Base-by-base conservation (phyloP, 1,140 invertebrate species). In the Caenorhabditis brenneri region DNA sequence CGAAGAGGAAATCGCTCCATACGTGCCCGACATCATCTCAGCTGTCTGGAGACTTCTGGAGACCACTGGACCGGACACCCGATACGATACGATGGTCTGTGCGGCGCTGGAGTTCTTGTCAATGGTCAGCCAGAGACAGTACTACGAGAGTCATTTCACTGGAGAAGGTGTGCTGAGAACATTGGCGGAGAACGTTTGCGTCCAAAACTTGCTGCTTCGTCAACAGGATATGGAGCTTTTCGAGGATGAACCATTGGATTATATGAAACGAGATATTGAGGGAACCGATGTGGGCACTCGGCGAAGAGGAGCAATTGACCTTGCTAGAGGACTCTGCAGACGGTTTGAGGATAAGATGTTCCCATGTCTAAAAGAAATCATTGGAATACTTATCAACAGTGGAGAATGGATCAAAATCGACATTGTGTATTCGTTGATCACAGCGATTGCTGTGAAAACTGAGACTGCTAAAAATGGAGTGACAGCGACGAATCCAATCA, bases 201-300 rank as follows among this genome's bases (percentile, higher is more conserved):
- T 85, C 7, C 39, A 79, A 48, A 79, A 81, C 46, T 33, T 85
- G 7, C 39, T 33, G 9, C 82, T 85, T n/a, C 81, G 84, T 22
- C 53, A 79, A 39, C 74, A 78, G 0, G 97, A 99, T 92, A 94
- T 95, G 91, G 97, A 99, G 92, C 90, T 97, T 42, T 99, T 98
- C 92, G 95, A 97, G 91, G 96, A 98, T 90, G 98, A 98, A 91
- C 95, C 97, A 0, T 96, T 99, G 91, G 97, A 99, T 92, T 99
- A 98, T 89, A 98, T 98, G 84, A 92, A 96, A 42, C 93, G 96
- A 74, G 97, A 99, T 92, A 96, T 99, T 85, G 97, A 99, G 92
- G 97, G 82, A 19, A 79, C 65, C 92, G 97, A 99, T 92, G 94
- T 97, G 39, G 96, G 98, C 90, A 99, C 97, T 0, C 92, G 97